Conservation (phyloP, 2,113 vertebrate genomes). For the Cynocephalus volans region DNA sequence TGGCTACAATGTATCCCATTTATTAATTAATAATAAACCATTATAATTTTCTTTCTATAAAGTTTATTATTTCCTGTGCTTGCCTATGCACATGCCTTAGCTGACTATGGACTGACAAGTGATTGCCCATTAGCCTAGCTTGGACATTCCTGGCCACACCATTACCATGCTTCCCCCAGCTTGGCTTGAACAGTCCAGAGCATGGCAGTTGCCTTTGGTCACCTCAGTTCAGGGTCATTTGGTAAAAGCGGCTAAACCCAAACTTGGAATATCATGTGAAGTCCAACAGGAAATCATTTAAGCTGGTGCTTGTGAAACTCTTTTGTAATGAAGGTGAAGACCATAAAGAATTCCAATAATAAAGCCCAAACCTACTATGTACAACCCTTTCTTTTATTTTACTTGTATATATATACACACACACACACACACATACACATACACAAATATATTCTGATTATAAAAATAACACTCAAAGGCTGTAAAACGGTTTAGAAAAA, state of each 20-base stretch:
- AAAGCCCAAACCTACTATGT: background rate
- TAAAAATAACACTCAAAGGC: background rate
- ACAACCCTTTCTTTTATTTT: background rate
- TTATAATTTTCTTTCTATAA: background rate
- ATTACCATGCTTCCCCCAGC: background rate
- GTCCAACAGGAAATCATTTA: constrained; percentile 23
- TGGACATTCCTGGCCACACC: background rate
- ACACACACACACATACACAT: background rate
- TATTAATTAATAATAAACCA: constrained; percentile 26
- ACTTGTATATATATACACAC: background rate
- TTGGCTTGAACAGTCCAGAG: background rate
- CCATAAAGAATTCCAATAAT: background rate
- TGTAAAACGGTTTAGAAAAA: constrained; percentile 36
- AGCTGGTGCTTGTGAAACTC: background rate
- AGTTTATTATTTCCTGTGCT: background rate
- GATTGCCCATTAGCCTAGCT: background rate
- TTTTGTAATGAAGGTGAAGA: background rate
- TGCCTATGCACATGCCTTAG: background rate
- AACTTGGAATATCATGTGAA: constrained; percentile 14
- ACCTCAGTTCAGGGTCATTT: constrained; percentile 17
- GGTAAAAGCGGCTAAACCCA: background rate
- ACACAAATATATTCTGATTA: background rate
- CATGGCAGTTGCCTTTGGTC: background rate
- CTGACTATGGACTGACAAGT: background rate
- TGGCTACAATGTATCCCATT: background rate